These are phyloP conservation scores for Hirtodrosophila trivittata DNA, from an alignment of 2,888 invertebrate species.

Conservation along the genomic window DNA sequence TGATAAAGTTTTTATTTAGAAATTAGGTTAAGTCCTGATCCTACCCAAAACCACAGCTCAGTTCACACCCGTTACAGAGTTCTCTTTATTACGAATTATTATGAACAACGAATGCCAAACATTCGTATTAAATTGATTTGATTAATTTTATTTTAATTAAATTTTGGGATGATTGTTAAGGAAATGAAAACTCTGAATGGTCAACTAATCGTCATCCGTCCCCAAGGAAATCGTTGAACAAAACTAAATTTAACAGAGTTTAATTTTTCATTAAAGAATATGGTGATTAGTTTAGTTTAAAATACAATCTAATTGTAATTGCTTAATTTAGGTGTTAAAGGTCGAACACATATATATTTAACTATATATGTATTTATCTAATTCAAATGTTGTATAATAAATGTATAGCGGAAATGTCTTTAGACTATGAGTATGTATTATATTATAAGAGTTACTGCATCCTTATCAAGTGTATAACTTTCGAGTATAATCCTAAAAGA, in stretches of 20 bases:
- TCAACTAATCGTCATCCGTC: slow-evolving; percentile 59
- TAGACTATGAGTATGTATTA: slow-evolving; percentile 23
- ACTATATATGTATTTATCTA: slow-evolving; percentile 22
- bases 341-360: slow-evolving; percentile 35
- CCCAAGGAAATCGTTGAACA: slow-evolving; percentile 46
- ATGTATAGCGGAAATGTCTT: slow-evolving; percentile 37
- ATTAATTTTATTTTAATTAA: slow-evolving; percentile 20
- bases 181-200: slow-evolving; percentile 44
- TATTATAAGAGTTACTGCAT: slow-evolving; percentile 32
- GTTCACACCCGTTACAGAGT: slow-evolving; percentile 1
- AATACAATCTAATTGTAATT: slow-evolving; percentile 68
- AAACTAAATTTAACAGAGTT: slow-evolving; percentile 53
- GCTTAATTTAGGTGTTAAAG: slow-evolving; percentile 49
- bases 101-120: slow-evolving; percentile 31
- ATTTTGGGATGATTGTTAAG: slow-evolving; percentile 38
- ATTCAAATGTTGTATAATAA: slow-evolving; percentile 1
- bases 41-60: background rate
- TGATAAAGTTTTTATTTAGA: slow-evolving; percentile 52
- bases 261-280: slow-evolving; percentile 48
- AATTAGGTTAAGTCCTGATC: slow-evolving; percentile 4
- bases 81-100: background rate
- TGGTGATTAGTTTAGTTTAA: slow-evolving; percentile 55
- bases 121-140: no score
- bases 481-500: slow-evolving; percentile 32
- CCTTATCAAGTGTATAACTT: slow-evolving; percentile 38